Base-by-base conservation (phyloP, 2,113 vertebrate genomes). In the Sminthopsis crassicaudata region DNA sequence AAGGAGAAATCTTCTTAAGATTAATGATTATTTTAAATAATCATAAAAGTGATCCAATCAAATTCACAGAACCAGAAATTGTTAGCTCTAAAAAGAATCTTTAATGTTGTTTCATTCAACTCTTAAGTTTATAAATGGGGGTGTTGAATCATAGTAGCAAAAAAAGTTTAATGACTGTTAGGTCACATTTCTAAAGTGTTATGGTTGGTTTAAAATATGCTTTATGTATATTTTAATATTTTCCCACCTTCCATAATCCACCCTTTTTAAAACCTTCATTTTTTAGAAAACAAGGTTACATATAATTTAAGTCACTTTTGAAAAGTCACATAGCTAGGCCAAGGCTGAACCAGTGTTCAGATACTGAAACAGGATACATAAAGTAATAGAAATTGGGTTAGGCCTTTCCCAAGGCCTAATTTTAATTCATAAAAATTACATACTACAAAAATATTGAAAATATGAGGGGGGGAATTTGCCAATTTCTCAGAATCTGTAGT, bases 11-110 rank as follows among this genome's bases (percentile, higher is more conserved):
- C 22, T 93, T 89, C 55, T 92, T 96, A 97, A 55, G 46, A 92
- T 30, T 76, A 57, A 52, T 67, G 16, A 67, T 89, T 92, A 91
- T 67, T n/a, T 57, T 57, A 94, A 76, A 27, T 92, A 90, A 96
- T 96, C 94, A 92, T 24, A 91, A 96, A 96, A 89, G 3, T 26
- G 57, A 0, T 6, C 46, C 53, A 89, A 90, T 93, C n/a, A 96
- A 93, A 94, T 91, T 96, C 96, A 76, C 90, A 94, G 95, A 92
- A 36, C 36, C 60, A 36, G 60, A 67, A 67, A 36, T 16, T 6
- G 30, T 67, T 67, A 67, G 30, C 60, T 36, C 60, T 36, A 67
- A 36, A 36, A 36, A 30, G 30, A 36, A 36, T 22, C 27, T 67
- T 67, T 67, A 67, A 67, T 16, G 16, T 14, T 36, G 36, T 67